Base-by-base conservation (phyloP, 2,888 invertebrate species). In the Ischnura elegans region DNA sequence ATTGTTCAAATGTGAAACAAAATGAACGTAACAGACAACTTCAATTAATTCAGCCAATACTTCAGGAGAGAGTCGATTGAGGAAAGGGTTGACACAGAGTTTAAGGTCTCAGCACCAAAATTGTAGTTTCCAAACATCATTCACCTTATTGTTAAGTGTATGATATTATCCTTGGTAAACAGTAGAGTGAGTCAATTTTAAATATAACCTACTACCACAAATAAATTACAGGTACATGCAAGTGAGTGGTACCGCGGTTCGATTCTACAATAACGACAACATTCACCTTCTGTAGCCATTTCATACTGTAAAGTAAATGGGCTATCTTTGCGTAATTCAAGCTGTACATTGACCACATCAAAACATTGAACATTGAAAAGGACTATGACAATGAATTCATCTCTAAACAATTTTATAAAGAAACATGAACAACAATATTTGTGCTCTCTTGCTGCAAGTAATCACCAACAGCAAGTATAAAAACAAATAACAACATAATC, bases 401-500 rank as follows among this genome's bases (percentile, higher is more conserved):
- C 29, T 61, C 55, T 66, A 61, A 90, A 90, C 47, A 90, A 61
- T 90, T n/a, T 43, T 43, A 90, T 61, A 13, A 61, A 90, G 90
- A 90, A 90, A 90, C 55, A 90, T 90, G 43, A 66, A 90, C 66
- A 90, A 25, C 36, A 90, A 43, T 51, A 43, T 66, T 61, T 66
- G 61, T 61, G 90, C 43, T 61, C 61, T 90, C 61, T 43, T 66
- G 55, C 66, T 45, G 43, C 61, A 61, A 66, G 42, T 43, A 61
- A 21, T n/a, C 36, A 42, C 55, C 43, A 61, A 66, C 90, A 61
- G 90, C 55, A 25, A 76, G 66, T 42, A 45, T 61, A 61, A 90
- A 90, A 90, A 90, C 61, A 90, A 90, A 61, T 61, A 90, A 90
- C 90, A 90, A 51, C 90, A 90, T 66, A 90, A 90, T 61, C 61